Base-by-base conservation (phyloP, 2,797 vertebrate genomes). In the Enteromius anoplus region DNA sequence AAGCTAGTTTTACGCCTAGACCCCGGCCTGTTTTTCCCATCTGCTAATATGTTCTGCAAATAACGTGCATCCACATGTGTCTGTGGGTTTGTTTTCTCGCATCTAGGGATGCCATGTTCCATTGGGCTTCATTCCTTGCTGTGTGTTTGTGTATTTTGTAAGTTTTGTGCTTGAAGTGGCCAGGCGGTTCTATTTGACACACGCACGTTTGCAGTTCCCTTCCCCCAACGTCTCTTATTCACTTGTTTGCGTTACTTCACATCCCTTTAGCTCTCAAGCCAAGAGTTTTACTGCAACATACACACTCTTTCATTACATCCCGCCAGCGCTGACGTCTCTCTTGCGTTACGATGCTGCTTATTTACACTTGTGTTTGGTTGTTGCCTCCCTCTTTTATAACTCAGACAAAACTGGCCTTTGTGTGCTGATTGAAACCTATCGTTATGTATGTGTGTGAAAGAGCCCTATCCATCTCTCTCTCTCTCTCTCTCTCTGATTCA, bases 381-480 rank as follows among this genome's bases (percentile, higher is more conserved):
- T 84, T 89, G 88, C 88, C 91, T 85, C 90, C 85, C 86, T 89
- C 89, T 89, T 90, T 91, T 86, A 90, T 90, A 88, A 89, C 88
- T 91, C 90, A 89, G 88, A 89, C 86, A 84, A 87, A 88, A 84
- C 87, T 77, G 87, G 88, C 78, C 87, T 62, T 40, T 87, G 83
- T 88, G 47, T 81, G 86, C 82, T 72, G 78, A 84, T 81, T 83
- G 86, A 81, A 86, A 70, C 83, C 82, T 79, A 73, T 80, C 68
- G 34, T 34, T 78, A 23, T 84, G 81, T 68, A 80, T 71, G 65
- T 70, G 81, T 34, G 76, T 47, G 70, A 60, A 81, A 47, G 29
- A 45, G 17, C 37, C 34, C n/a, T 75, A 47, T 71, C 79, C 23
- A 47, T 71, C 68, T 29, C 37, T 34, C 12, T 11, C 47, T 11